Percentiles rank a stretch among this genome's conserved stretches.
Evolutionary conservation across 2,888 invertebrate species (phyloP).

Genomic region (Oeneis ivallda): DNA sequence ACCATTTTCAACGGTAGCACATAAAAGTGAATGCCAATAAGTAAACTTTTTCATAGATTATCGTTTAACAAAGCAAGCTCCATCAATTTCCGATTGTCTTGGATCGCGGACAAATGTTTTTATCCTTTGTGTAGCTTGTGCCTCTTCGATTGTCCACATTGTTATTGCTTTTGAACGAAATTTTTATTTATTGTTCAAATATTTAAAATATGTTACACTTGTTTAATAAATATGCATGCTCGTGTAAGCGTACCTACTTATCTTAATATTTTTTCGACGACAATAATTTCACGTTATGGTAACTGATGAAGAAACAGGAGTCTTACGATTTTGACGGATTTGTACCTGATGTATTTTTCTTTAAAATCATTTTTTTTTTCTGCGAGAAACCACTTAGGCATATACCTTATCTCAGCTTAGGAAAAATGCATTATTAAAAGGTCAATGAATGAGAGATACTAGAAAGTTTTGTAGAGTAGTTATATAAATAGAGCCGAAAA

Average conservation of each 20-base stretch:
- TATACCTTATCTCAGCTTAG: too few species aligned
- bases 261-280: too few species aligned
- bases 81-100: slow-evolving; percentile 35
- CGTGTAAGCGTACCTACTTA: neutral
- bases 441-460: too few species aligned
- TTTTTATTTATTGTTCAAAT: slow-evolving; percentile 18
- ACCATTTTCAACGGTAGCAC: slow-evolving; percentile 61
- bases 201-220: slow-evolving; percentile 17
- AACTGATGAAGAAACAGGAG: too few species aligned
- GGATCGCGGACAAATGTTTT: slow-evolving; percentile 24
- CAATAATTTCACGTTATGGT: too few species aligned
- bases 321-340: too few species aligned
- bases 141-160: slow-evolving; percentile 13
- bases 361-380: too few species aligned
- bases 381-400: too few species aligned
- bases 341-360: too few species aligned
- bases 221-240: slow-evolving; percentile 37
- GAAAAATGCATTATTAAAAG: too few species aligned
- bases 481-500: too few species aligned
- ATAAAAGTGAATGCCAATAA: slow-evolving; percentile 23
- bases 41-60: slow-evolving; percentile 32
- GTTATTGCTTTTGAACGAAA: slow-evolving; percentile 13
- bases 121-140: slow-evolving; percentile 22
- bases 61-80: slow-evolving; percentile 30
- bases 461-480: too few species aligned